Conservation (phyloP, 2,797 vertebrate species). For the Botia kubotai region DNA sequence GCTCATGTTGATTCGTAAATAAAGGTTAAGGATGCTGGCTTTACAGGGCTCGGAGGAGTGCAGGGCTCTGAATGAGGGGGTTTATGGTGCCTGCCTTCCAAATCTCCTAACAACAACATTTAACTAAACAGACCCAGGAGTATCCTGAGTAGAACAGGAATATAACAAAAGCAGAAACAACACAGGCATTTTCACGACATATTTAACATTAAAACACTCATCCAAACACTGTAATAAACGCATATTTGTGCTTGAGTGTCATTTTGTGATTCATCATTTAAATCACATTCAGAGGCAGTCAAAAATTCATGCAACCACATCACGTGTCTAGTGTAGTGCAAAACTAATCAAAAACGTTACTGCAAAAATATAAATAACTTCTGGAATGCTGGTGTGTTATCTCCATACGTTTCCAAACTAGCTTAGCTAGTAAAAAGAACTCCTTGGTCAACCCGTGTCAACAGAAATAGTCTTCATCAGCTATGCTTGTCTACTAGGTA, state of each 20-base stretch:
- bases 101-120: constrained; percentile 27
- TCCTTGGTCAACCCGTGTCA: background rate
- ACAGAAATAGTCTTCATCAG: too few species aligned
- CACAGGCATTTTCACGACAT: background rate
- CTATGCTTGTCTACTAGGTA: background rate
- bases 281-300: too few species aligned
- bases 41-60: constrained; percentile 3
- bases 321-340: too few species aligned
- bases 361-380: too few species aligned
- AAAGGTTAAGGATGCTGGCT: constrained; percentile 38
- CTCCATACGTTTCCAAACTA: too few species aligned
- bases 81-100: constrained; percentile 38
- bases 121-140: constrained; percentile 24
- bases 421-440: background rate
- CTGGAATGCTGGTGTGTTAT: too few species aligned
- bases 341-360: too few species aligned
- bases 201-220: constrained; percentile 1
- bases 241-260: background rate
- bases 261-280: too few species aligned
- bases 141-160: background rate
- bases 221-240: background rate
- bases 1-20: constrained; percentile 53
- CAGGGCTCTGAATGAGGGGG: constrained; percentile 23
- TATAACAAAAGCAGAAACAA: constrained; percentile 2
- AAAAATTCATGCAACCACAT: too few species aligned